Percentiles rank a stretch among this genome's conserved stretches.
phyloP scores from a whole-genome alignment of 2,888 invertebrate species.

The Hemithea aestivaria region DNA sequence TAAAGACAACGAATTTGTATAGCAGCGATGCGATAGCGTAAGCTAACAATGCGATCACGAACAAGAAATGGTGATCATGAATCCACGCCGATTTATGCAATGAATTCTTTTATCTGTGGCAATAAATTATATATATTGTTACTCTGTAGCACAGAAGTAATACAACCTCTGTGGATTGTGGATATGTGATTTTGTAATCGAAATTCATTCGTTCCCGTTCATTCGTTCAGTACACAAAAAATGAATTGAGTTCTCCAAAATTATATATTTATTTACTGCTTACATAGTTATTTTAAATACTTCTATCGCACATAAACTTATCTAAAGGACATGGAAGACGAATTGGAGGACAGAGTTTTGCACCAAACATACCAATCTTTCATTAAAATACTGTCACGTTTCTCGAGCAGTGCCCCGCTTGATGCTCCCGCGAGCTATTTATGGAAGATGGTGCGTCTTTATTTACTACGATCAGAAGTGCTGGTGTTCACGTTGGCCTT shows the following conservation, averaged over 20 bases:
- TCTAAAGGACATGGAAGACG: slow-evolving; percentile 89
- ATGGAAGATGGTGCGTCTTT: slow-evolving; percentile 88
- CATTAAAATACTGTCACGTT: slow-evolving; percentile 90
- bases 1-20: too few relatives aligned
- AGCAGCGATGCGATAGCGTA: too few relatives aligned
- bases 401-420: slow-evolving; percentile 87
- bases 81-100: too few relatives aligned
- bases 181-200: too few relatives aligned
- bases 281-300: slow-evolving; percentile 9
- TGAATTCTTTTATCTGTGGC: too few relatives aligned
- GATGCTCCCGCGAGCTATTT: slow-evolving; percentile 87
- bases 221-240: slow-evolving; percentile 8
- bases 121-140: too few relatives aligned
- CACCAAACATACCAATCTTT: slow-evolving; percentile 93
- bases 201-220: too few relatives aligned
- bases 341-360: slow-evolving; percentile 91
- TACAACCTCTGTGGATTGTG: too few relatives aligned
- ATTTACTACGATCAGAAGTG: slow-evolving; percentile 89
- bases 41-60: too few relatives aligned
- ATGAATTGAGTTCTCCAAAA: slow-evolving; percentile 9
- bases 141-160: too few relatives aligned
- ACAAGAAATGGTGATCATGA: too few relatives aligned
- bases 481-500: slow-evolving; percentile 84
- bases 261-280: slow-evolving; percentile 6
- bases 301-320: slow-evolving; percentile 14